These are phyloP conservation scores for Nesogale talazaci DNA, from an alignment of 2,113 vertebrate genomes.

Conservation along the genomic window DNA sequence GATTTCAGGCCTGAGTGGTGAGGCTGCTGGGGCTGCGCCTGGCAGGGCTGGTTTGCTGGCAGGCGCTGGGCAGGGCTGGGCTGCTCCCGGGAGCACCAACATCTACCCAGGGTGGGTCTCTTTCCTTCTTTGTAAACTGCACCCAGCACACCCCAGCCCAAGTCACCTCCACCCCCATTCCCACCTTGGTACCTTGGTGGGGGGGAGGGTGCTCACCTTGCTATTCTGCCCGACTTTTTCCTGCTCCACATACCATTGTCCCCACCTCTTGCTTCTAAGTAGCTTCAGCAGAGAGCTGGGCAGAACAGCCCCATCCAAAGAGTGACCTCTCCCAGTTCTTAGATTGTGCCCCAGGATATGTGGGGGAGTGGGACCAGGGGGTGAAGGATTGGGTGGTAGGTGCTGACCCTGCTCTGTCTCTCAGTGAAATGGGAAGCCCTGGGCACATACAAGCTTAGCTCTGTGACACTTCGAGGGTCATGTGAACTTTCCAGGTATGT, in stretches of 20 bases:
- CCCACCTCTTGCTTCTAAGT: conserved; percentile 50
- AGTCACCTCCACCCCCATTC: conserved; percentile 41
- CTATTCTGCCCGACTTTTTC: conserved; percentile 82
- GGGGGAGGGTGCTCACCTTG: conserved; percentile 81
- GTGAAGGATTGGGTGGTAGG: too few species aligned
- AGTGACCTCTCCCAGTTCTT: not conserved
- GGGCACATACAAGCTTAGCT: not conserved
- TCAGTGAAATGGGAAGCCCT: not conserved
- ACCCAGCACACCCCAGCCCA: not conserved
- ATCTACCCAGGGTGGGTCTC: not conserved
- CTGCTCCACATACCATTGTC: conserved; percentile 41
- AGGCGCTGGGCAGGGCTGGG: conserved; percentile 89
- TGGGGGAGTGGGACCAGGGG: too few species aligned
- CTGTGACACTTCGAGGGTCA: not conserved
- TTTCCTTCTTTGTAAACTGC: conserved; percentile 78
- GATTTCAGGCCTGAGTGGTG: conserved; percentile 87
- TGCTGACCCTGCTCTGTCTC: conserved; percentile 53
- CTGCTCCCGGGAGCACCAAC: conserved; percentile 65
- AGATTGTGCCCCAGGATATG: conserved; percentile 54
- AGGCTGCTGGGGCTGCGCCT: conserved; percentile 91
- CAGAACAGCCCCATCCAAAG: not conserved
- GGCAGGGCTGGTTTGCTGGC: conserved; percentile 88
- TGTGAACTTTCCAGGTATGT: not conserved
- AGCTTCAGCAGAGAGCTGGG: conserved; percentile 85
- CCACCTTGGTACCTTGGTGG: conserved; percentile 75